Evolutionary conservation across 1,140 invertebrate genomes (phyloP), one percentile per base, ranked within the genome.

Genomic region (Ostrea edulis): DNA sequence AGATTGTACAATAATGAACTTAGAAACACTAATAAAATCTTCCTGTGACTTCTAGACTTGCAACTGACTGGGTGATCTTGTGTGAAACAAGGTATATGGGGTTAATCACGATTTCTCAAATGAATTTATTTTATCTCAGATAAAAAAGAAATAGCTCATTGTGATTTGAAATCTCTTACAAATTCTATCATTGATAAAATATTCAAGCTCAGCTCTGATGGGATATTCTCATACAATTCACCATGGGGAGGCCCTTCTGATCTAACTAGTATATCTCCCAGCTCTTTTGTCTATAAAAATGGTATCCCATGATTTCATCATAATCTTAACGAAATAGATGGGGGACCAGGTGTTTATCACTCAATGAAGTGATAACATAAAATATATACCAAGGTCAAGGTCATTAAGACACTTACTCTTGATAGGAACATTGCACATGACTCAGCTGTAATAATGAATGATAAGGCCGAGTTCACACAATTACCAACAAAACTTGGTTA

Each of bases 61-160:
- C 35, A 44, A 5, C 35, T 44, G 5, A 44, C 35, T 44, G 35
- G 35, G 35, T 44, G 35, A 44, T 44, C 35, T 44, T 44, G 35
- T 44, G 35, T 44, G 35, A 44, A 44, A 44, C 35, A 44, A 44
- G n/a, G 35, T 44, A 44, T 44, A 44, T n/a, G 35, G 5, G 35
- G 35, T 44, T 44, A 44, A 44, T 44, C 35, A 44, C n/a, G 96
- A 96, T 92, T 90, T 62, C 0, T 58, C 7, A 62, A 20, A 20
- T 20, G 14, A 62, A 20, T 62, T 20, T 20, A 20, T 62, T 58
- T 20, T 20, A 20, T 62, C 17, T 62, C 55, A 20, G 55, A 20
- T 17, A 20, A 17, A 62, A 62, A 62, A 62, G 5, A 62, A 62
- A 62, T 62, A 20, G 12, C n/a, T 20, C 55, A 62, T 58, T 20